Conservation (phyloP, 2,888 invertebrate species). For the Barypeithes pellucidus region DNA sequence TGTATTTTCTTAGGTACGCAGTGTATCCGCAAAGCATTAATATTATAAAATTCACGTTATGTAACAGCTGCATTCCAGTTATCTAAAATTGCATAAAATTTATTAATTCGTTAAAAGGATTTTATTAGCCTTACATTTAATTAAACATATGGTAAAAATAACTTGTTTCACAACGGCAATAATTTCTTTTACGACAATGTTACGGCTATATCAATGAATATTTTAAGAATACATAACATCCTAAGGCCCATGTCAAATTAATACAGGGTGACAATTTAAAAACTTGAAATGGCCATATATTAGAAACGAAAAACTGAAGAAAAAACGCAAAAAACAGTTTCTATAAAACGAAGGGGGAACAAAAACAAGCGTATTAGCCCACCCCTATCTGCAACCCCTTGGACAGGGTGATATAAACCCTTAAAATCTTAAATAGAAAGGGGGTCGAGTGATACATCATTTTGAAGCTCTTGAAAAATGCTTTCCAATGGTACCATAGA, state of each 20-base stretch:
- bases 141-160: conserved; percentile 2
- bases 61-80: conserved; percentile 25
- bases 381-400: too few species aligned
- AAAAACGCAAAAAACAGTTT: too few species aligned
- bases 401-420: too few species aligned
- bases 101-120: conserved; percentile 21
- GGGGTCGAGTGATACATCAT: too few species aligned
- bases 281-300: too few species aligned
- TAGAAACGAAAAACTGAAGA: too few species aligned
- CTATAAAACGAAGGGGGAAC: too few species aligned
- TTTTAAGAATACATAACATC: not conserved
- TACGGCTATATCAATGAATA: not conserved
- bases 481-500: too few species aligned
- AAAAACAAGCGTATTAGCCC: too few species aligned
- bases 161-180: not conserved
- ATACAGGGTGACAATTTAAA: not conserved
- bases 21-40: conserved; percentile 17
- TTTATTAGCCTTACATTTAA: conserved; percentile 14
- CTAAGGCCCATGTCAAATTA: not conserved
- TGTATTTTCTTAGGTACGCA: conserved; percentile 16
- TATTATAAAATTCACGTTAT: conserved; percentile 18
- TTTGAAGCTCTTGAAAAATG: too few species aligned
- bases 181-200: conserved; percentile 1
- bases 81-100: conserved; percentile 26
- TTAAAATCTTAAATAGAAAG: too few species aligned